Conservation (phyloP, 2,888 invertebrate genomes). For the Trisateles emortualis region DNA sequence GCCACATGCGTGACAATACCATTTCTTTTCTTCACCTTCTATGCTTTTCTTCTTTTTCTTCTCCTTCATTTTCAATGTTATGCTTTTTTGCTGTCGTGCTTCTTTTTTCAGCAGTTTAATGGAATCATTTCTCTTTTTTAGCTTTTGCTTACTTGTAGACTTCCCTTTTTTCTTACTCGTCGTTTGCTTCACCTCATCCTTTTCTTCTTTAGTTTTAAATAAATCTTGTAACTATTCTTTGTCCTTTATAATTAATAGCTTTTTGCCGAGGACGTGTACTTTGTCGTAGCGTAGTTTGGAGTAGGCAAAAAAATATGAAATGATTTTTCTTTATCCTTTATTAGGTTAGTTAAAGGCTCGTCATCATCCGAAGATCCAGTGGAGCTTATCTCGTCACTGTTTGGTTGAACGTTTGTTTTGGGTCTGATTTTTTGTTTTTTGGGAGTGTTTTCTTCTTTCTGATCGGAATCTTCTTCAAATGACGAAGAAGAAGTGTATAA, state of each 20-base stretch:
- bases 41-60: too few relatives aligned
- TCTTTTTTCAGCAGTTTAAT: conserved; percentile 4
- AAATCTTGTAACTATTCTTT: conserved; percentile 33
- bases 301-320: conserved; percentile 46
- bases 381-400: conserved; percentile 8
- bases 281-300: too few relatives aligned
- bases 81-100: too few relatives aligned
- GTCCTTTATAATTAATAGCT: conserved; percentile 19
- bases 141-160: too few relatives aligned
- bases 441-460: conserved; percentile 34
- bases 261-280: too few relatives aligned
- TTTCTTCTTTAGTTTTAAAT: too few relatives aligned
- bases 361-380: conserved; percentile 14
- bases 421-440: neutral
- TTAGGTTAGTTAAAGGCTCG: conserved; percentile 17
- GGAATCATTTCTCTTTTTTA: conserved; percentile 8
- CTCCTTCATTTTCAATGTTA: too few relatives aligned
- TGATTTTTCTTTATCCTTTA: too few relatives aligned
- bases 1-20: too few relatives aligned
- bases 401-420: conserved; percentile 24
- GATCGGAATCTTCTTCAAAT: conserved; percentile 30
- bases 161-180: too few relatives aligned
- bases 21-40: too few relatives aligned
- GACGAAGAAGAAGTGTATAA: conserved; percentile 38
- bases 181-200: too few relatives aligned